Base-by-base conservation (phyloP, 2,113 vertebrate species). In the Onychorhynchus coronatus region DNA sequence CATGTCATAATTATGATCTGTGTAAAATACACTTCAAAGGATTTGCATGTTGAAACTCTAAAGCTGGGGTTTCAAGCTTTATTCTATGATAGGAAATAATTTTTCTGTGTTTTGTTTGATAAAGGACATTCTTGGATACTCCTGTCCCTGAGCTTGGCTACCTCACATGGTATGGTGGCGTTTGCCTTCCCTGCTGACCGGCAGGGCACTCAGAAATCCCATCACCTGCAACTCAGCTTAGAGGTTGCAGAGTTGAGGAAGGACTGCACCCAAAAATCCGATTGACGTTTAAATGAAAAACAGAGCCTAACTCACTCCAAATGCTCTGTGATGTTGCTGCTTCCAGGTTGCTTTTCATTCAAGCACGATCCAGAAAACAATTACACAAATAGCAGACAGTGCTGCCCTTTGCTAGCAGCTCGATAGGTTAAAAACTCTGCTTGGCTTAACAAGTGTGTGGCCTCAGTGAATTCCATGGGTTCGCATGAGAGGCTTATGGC, bases 391-490 rank as follows among this genome's bases (percentile, higher is more conserved):
- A 91, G 41, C 65, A 93, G 79, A 31, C 62, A 87, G 58, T 42
- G 62, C 41, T 83, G 79, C 52, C 77, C 85, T 96, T 84, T 78
- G 66, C 85, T 84, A 70, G 63, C 81, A 67, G 59, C 58, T 88
- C 10, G 6, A n/a, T 56, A 82, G 90, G 91, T 91, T 91, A 53
- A 87, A 93, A 87, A 93, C 89, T 94, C 95, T 96, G 88, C 91
- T 82, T 87, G 62, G 66, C 83, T 85, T 95, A 93, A 83, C 63
- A 80, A 31, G 55, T 63, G 59, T 90, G 75, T 16, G 16, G 72
- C 71, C 82, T 90, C 72, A 25, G 20, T 88, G 82, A 90, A 73
- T 74, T 93, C 63, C 56, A 30, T 23, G 59, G 46, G n/a, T 67
- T 90, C 90, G 59, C 72, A 47, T 9, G 78, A 66, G 58, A 42